Percentiles rank a stretch among this genome's conserved stretches.
Conservation (phyloP, 1,140 invertebrate species). For the Solenopsis fugax region DNA sequence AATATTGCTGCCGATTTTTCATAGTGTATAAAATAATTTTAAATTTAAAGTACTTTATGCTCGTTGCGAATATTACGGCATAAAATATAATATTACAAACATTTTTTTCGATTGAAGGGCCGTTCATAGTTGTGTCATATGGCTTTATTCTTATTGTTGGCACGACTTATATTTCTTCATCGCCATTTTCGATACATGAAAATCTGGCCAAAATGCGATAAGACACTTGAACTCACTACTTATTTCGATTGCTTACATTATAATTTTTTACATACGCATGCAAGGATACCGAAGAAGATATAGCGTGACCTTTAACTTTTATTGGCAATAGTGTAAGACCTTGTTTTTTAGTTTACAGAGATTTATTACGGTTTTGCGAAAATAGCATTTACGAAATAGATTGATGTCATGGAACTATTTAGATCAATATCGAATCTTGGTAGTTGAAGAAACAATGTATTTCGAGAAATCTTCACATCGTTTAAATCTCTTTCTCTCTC, state of each 20-base stretch:
- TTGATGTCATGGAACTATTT: background rate
- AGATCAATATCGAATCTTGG: background rate
- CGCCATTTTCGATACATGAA: slow-evolving; percentile 25
- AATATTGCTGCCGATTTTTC: too few relatives aligned
- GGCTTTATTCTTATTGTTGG: background rate
- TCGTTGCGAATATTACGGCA: background rate
- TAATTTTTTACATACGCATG: background rate
- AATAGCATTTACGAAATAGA: slow-evolving; percentile 22
- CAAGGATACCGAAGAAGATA: slow-evolving; percentile 26
- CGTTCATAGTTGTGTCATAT: background rate
- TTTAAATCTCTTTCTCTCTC: background rate
- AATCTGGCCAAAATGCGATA: slow-evolving; percentile 45
- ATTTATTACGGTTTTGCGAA: background rate
- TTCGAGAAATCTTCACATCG: background rate
- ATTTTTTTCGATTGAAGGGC: background rate
- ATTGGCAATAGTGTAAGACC: slow-evolving; percentile 1
- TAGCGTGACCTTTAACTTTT: slow-evolving; percentile 44
- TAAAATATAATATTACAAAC: background rate
- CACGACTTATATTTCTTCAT: background rate
- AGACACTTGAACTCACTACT: background rate
- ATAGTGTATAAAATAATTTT: too few relatives aligned
- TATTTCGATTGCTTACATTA: background rate
- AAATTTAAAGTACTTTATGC: background rate
- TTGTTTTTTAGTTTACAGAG: slow-evolving; percentile 25
- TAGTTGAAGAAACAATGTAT: background rate